Evolutionary conservation across 2,797 vertebrate genomes (phyloP).

Genomic region (Tangara arthus): DNA sequence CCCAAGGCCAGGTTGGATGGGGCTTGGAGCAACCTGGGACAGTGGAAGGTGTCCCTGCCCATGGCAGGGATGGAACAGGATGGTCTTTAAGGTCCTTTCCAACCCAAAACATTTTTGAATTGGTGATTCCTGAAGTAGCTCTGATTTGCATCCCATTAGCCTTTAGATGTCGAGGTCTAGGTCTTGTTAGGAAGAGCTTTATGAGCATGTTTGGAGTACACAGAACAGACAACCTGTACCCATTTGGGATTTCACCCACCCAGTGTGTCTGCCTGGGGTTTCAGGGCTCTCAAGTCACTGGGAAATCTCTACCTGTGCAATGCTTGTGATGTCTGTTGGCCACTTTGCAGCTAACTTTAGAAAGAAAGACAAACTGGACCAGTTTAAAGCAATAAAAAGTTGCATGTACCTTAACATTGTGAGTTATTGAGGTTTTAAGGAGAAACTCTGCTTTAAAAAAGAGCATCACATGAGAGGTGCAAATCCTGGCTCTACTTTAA

Average conservation of each 20-base stretch:
- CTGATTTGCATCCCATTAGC: neutral
- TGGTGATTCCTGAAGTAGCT: neutral
- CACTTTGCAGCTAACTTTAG: neutral
- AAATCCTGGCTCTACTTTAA: neutral
- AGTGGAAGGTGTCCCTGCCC: neutral
- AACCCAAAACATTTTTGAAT: neutral
- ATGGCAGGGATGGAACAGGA: rapidly evolving
- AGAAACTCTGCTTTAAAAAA: neutral
- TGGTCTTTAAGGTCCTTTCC: neutral
- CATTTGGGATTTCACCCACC: neutral
- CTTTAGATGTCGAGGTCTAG: neutral
- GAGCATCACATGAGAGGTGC: too few relatives aligned
- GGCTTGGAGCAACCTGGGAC: rapidly evolving
- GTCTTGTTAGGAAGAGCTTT: neutral
- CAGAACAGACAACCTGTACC: neutral
- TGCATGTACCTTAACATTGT: neutral
- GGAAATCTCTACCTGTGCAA: neutral
- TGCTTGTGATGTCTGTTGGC: neutral
- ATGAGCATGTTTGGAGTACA: neutral
- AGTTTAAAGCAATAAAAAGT: neutral
- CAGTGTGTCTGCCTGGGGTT: neutral
- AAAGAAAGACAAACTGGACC: neutral
- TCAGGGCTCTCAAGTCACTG: neutral
- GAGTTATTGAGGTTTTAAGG: neutral
- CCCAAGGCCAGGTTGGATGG: rapidly evolving